Percentiles rank a stretch among this genome's conserved stretches.
These are phyloP conservation scores for Oppia nitens DNA, from an alignment of 1,140 invertebrate genomes.

Conservation along the genomic window DNA sequence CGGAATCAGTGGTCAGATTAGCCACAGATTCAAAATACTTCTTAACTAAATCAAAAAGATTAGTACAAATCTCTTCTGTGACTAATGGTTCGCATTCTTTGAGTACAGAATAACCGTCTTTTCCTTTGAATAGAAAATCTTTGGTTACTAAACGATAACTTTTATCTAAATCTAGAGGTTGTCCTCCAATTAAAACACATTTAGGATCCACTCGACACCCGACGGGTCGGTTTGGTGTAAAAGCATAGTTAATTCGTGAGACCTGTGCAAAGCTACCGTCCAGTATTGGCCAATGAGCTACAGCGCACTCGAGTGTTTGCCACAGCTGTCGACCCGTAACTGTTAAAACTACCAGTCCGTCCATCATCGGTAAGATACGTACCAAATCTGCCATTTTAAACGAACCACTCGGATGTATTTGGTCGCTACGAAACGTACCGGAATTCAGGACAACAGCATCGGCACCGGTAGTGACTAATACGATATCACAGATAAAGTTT, in stretches of 20 bases:
- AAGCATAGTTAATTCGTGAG: constrained; percentile 61
- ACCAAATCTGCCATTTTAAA: constrained; percentile 67
- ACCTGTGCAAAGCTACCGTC: constrained; percentile 67
- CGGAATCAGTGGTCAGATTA: no score
- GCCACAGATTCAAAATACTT: constrained; percentile 79
- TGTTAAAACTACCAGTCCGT: constrained; percentile 53
- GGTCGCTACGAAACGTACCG: constrained; percentile 63
- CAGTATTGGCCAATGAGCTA: constrained; percentile 53
- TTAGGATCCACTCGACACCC: constrained; percentile 48
- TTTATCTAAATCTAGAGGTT: constrained; percentile 48
- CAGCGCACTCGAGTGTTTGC: constrained; percentile 58
- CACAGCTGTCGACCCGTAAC: constrained; percentile 44
- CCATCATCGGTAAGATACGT: constrained; percentile 62
- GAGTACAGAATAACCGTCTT: constrained; percentile 67
- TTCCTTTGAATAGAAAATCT: constrained; percentile 47
- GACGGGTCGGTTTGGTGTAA: constrained; percentile 49
- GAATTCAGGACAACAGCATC: constrained; percentile 71
- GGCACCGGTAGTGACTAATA: constrained; percentile 55
- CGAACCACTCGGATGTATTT: constrained; percentile 51
- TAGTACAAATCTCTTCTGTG: constrained; percentile 59
- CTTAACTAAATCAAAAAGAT: constrained; percentile 58
- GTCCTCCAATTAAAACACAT: constrained; percentile 61
- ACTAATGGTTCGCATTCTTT: constrained; percentile 51
- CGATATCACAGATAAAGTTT: constrained; percentile 74
- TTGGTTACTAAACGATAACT: constrained; percentile 62